Evolutionary conservation across 2,113 vertebrate genomes (phyloP), one percentile per base, ranked within the genome.

Genomic region (Saiga tatarica): DNA sequence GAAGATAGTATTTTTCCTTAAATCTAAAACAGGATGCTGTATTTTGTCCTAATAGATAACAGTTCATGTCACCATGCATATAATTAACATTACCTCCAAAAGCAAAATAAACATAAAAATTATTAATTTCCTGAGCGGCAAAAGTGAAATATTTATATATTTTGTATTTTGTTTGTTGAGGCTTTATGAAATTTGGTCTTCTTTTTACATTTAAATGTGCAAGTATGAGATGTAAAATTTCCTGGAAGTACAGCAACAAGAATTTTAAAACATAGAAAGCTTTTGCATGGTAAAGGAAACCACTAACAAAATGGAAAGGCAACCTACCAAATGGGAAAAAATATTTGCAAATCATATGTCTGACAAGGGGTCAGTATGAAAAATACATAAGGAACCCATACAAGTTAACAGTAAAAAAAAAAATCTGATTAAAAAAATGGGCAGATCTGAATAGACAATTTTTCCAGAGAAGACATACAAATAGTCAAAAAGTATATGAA

Each of bases 101-200:
- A 87, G 8, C 17, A 81, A 92, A 90, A 90, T 53, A 90, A 87
- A 83, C 6, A 92, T 86, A 92, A 97, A 81, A 64, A 82, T 82
- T 82, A 39, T 95, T 97, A 76, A 84, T 88, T 91, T 94, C 42
- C n/a, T 83, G 19, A 79, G 55, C 15, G 60, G 83, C 45, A 76
- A 64, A 94, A 93, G 55, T 88, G 9, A 26, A 7, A 19, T 39
- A 39, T 62, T 55, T 62, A 55, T 55, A 78, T 87, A 81, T 88
- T 91, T 96, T 78, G 33, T 67, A 11, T 64, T 88, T 82, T 82
- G 10, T 79, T 96, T 97, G 45, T 89, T 82, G 28, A 96, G 95
- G 33, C 25, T 89, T 89, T 74, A 67, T 59, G 53, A 97, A 55
- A 87, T 87, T 79, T 85, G n/a, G 14, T 87, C 33, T 91, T 83